Evolutionary conservation across 2,113 vertebrate species (phyloP), one percentile per base, ranked within the genome.

Genomic region (Bos indicus): DNA sequence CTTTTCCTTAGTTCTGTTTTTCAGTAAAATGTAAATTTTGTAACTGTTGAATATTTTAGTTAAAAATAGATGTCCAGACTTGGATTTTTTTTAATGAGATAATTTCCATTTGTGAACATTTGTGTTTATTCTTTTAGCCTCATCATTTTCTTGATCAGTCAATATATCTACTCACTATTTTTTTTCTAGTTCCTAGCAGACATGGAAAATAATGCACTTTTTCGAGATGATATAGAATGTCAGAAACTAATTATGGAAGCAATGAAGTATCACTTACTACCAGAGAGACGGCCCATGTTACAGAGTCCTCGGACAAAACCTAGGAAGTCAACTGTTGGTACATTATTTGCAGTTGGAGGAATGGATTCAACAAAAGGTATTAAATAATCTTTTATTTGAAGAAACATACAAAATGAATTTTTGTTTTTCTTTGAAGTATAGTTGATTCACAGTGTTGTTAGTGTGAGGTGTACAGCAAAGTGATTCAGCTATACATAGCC

Each of bases 261-360:
- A 89, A 99, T 99, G 99, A 99, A 99, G 98, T 99, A 99, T 98
- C 99, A 99, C 98, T 99, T 99, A 97, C 98, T 99, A 98, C 99
- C 99, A 64, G 99, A 99, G 98, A 99, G 99, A 88, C 98, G 99
- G 78, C 99, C 99, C 54, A 99, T 99, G 98, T 98, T 99, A 96
- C 99, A 99, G 98, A 99, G 99, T 97, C 99, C 99, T 57, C 99
- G 99, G 90, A 99, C 99, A 5, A 99, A 99, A 78, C 99, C 99
- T 77, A 99, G 99, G 93, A 99, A 99, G 98, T 99, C 99, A 88
- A 99, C 99, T 2, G 99, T 99, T 16, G 99, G 99, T 6, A 99
- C 99, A 71, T 99, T 99, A 98, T 99, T 99, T 94, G 99, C 99
- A 6, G 99, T 99, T 74, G 99, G 99, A 88, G 99, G 99, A 97